phyloP scores from a whole-genome alignment of 2,888 invertebrate genomes.

The Selenia dentaria region DNA sequence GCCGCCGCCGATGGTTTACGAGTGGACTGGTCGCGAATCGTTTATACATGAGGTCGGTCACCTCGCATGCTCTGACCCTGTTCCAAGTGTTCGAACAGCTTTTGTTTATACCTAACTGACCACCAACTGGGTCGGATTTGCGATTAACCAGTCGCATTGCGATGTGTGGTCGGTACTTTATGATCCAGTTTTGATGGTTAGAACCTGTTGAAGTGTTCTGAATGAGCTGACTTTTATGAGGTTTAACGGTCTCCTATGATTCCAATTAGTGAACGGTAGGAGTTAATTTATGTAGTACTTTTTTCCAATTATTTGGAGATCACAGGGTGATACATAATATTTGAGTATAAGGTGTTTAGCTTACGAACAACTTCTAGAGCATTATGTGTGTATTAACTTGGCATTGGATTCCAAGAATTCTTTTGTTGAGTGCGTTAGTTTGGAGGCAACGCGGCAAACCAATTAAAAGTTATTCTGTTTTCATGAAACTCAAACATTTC shows the following conservation, averaged over 20 bases:
- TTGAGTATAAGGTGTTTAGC: no score
- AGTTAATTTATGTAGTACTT: no score
- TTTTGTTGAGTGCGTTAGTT: no score
- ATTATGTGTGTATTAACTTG: no score
- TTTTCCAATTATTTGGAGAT: no score
- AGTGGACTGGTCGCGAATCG: conserved; percentile 35
- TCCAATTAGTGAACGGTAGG: no score
- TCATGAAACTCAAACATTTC: no score
- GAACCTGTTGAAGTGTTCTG: conserved; percentile 5
- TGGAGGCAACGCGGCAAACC: no score
- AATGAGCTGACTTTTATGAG: not conserved
- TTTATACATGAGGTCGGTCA: conserved; percentile 69
- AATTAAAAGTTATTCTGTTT: no score
- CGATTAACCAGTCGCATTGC: conserved; percentile 23
- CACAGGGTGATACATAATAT: no score
- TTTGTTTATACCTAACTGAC: conserved; percentile 52
- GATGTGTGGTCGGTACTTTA: conserved; percentile 23
- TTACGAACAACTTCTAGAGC: no score
- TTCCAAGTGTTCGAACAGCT: conserved; percentile 60
- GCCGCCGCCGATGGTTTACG: conserved; percentile 22
- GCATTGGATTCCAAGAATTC: no score
- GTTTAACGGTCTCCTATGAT: not conserved
- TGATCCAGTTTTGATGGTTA: conserved; percentile 15
- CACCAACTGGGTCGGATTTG: conserved; percentile 56
- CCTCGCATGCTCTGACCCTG: conserved; percentile 74